Conservation (phyloP, 2,113 vertebrate genomes). For the Odontesthes bonariensis region DNA sequence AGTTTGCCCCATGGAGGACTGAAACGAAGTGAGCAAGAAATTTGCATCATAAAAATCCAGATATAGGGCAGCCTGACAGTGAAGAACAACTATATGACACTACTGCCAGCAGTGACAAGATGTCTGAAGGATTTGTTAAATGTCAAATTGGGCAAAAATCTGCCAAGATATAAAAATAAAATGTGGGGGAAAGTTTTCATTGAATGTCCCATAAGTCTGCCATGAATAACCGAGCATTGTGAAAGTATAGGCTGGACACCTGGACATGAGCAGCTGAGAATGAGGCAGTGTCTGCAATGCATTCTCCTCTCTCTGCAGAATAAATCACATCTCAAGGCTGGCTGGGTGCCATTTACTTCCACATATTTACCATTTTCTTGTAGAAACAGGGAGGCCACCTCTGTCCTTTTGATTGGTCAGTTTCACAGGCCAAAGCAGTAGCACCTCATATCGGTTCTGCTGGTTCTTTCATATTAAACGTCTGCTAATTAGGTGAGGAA, state of each 20-base stretch:
- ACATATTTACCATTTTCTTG: neutral
- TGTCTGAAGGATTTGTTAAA: conserved; percentile 13
- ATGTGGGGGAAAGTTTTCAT: neutral
- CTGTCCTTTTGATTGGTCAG: too few species aligned
- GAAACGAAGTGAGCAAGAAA: conserved; percentile 15
- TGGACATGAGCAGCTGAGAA: neutral
- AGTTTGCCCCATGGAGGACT: conserved; percentile 11
- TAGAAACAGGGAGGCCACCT: neutral
- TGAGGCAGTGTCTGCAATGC: neutral
- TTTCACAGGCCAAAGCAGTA: neutral
- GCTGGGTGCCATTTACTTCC: too few species aligned
- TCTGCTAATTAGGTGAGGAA: too few species aligned
- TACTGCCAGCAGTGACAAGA: conserved; percentile 7
- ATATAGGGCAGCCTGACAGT: conserved; percentile 7
- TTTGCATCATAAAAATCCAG: neutral
- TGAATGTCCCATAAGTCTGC: neutral
- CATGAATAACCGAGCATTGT: neutral
- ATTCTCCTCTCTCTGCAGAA: neutral
- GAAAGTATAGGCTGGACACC: neutral
- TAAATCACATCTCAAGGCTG: neutral
- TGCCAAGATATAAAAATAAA: neutral
- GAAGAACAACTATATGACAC: conserved; percentile 7
- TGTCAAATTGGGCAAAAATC: conserved; percentile 9
- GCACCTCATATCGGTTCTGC: too few species aligned
- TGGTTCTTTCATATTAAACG: too few species aligned